Conservation (phyloP, 1,140 invertebrate genomes). For the Drosophila virilis region DNA sequence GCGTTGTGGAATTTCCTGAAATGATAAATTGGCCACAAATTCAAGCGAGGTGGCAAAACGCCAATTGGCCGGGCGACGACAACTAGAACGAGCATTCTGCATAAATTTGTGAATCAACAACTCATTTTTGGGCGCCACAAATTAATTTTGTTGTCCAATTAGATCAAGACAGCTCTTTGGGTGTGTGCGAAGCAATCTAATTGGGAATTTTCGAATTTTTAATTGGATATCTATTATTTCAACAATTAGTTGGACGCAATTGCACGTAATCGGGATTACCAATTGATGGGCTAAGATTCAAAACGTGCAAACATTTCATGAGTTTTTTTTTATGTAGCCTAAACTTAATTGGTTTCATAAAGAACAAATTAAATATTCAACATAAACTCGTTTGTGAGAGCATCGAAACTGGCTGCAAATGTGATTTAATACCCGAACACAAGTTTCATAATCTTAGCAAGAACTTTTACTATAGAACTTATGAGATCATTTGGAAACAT, state of each 20-base stretch:
- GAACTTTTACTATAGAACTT: neutral
- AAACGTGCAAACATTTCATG: neutral
- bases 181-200: slow-evolving; percentile 37
- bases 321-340: neutral
- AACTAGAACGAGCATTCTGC: slow-evolving; percentile 56
- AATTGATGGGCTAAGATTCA: neutral
- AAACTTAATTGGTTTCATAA: neutral
- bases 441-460: neutral
- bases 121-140: slow-evolving; percentile 74
- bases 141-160: slow-evolving; percentile 81
- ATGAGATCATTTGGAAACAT: neutral
- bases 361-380: neutral
- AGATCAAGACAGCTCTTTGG: slow-evolving; percentile 44
- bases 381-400: neutral
- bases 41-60: slow-evolving; percentile 73
- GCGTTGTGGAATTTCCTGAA: slow-evolving; percentile 72
- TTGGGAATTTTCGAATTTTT: slow-evolving; percentile 40
- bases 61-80: slow-evolving; percentile 57
- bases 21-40: slow-evolving; percentile 80
- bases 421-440: no score
- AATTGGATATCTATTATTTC: slow-evolving; percentile 35
- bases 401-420: no score
- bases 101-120: slow-evolving; percentile 80
- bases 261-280: slow-evolving; percentile 11
- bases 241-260: slow-evolving; percentile 4